These are phyloP conservation scores for Pseudorasbora parva DNA, from an alignment of 2,113 vertebrate genomes.

Conservation along the genomic window DNA sequence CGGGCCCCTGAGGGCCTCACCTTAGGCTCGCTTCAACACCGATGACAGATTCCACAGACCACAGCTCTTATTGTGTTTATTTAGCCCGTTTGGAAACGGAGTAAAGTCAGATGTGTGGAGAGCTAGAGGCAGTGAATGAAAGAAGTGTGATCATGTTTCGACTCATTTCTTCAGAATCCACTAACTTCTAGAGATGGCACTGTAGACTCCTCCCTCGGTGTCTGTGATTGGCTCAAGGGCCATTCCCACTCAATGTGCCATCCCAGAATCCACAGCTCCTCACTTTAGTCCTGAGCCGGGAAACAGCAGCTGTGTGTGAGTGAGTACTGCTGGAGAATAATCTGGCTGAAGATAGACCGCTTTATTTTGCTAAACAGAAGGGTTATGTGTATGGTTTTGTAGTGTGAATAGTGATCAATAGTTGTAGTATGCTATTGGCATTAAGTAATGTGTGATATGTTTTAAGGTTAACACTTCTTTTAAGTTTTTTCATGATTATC, in stretches of 20 bases:
- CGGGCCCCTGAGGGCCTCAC: constrained; percentile 23
- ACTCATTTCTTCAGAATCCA: constrained; percentile 45
- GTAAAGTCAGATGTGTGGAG: constrained; percentile 37
- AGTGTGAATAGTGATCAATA: neutral
- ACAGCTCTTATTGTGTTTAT: constrained; percentile 60
- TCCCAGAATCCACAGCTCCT: constrained; percentile 64
- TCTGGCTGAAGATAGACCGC: too few relatives aligned
- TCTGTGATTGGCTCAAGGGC: constrained; percentile 60
- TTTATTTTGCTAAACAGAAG: too few relatives aligned
- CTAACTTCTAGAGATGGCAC: constrained; percentile 31
- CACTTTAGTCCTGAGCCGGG: constrained; percentile 54
- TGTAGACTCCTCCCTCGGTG: constrained; percentile 38
- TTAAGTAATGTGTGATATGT: neutral
- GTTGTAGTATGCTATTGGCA: neutral
- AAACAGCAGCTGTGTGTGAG: constrained; percentile 66
- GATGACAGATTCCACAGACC: constrained; percentile 46
- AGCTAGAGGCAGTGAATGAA: constrained; percentile 50
- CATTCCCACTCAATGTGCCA: constrained; percentile 61
- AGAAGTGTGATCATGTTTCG: constrained; percentile 70
- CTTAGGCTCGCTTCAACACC: constrained; percentile 46
- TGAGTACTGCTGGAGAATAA: constrained; percentile 58
- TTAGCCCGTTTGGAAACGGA: constrained; percentile 45
- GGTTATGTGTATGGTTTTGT: neutral
- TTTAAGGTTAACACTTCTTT: neutral
- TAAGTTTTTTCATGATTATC: neutral